Percentiles rank a stretch among this genome's conserved stretches.
phyloP scores from a whole-genome alignment of 2,113 vertebrate genomes.

The Pristiophorus japonicus region DNA sequence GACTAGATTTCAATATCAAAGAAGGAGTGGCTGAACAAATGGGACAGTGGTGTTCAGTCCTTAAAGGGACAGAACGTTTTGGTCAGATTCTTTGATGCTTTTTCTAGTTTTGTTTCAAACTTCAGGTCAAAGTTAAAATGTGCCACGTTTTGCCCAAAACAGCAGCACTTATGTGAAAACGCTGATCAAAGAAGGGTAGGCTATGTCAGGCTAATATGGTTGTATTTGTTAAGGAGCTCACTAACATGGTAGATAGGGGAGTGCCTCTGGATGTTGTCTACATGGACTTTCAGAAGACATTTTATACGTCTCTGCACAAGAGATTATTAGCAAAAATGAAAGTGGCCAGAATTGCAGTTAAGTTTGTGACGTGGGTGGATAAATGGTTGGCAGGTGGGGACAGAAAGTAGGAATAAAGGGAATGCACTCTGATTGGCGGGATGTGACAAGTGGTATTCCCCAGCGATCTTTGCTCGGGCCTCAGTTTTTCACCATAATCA shows the following conservation, averaged over 20 bases:
- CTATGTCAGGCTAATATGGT: background rate
- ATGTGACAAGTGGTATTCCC: background rate
- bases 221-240: background rate
- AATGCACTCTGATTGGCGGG: background rate
- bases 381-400: background rate
- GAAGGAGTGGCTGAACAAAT: background rate
- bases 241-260: background rate
- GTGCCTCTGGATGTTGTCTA: background rate
- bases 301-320: background rate
- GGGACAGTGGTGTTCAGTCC: background rate
- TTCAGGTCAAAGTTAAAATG: background rate
- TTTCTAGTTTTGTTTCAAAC: background rate
- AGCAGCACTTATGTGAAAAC: background rate
- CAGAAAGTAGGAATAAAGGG: background rate
- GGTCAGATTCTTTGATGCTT: background rate
- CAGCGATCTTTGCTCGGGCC: background rate
- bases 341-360: background rate
- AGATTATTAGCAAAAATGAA: background rate
- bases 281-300: background rate
- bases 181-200: background rate
- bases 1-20: too few relatives aligned
- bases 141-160: background rate
- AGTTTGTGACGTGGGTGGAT: background rate
- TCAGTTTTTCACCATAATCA: background rate
- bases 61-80: background rate